Conservation (phyloP, 2,888 invertebrate species). For the Pemphredon lugubris region DNA sequence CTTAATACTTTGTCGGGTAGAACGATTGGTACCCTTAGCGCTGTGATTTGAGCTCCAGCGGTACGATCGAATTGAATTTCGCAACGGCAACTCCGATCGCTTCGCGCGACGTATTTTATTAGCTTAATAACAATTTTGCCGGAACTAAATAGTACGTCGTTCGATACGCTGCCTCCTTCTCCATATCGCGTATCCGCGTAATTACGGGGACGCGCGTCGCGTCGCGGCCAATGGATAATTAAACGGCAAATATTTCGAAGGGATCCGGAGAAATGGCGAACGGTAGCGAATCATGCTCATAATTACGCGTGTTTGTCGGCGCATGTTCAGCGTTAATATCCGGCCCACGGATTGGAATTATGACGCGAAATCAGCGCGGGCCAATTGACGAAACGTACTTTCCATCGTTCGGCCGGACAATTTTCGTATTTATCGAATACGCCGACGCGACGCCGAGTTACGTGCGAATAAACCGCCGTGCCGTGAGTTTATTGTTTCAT, state of each 20-base stretch:
- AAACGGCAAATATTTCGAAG: conserved; percentile 9
- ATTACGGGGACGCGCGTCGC: neutral
- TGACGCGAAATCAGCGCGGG: conserved; percentile 32
- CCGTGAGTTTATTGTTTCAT: neutral
- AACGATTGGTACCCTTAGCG: too few relatives aligned
- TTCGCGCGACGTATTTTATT: too few relatives aligned
- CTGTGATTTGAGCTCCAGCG: too few relatives aligned
- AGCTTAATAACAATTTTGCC: neutral
- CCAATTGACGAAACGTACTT: conserved; percentile 32
- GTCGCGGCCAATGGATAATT: conserved; percentile 17
- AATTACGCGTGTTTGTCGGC: conserved; percentile 34
- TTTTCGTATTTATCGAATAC: neutral
- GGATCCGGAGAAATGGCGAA: conserved; percentile 7
- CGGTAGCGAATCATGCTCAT: conserved; percentile 20
- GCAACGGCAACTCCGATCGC: too few relatives aligned
- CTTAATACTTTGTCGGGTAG: too few relatives aligned
- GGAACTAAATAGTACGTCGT: neutral
- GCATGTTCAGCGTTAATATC: conserved; percentile 40
- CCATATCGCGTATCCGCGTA: too few relatives aligned
- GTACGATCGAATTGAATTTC: too few relatives aligned
- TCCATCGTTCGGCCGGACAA: neutral
- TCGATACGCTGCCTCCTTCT: too few relatives aligned
- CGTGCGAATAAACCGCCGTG: too few relatives aligned
- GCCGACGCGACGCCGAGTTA: neutral
- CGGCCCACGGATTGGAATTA: conserved; percentile 42